Evolutionary conservation across 2,888 invertebrate genomes (phyloP), one percentile per base, ranked within the genome.

Genomic region (Hydriomena furcata): DNA sequence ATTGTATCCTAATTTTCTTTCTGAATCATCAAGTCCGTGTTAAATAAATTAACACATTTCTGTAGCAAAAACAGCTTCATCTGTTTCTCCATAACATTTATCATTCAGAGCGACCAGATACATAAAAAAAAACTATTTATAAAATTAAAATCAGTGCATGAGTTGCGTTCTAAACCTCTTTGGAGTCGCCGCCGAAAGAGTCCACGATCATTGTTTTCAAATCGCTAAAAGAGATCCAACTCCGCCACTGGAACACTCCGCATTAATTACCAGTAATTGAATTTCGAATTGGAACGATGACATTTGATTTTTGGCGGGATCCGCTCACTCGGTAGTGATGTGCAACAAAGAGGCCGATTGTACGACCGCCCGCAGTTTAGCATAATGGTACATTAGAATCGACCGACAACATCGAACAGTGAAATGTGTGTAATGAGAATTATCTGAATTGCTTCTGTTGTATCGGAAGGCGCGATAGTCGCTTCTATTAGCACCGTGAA

Each of bases 261-360:
- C 81, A 87, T 91, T 92, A 92, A 92, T 92, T 92, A 92, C 91
- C 86, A 76, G 84, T 91, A 91, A 92, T 92, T 92, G 91, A 92
- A 91, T 91, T 92, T 92, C 89, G 92, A 92, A 92, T 92, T 92
- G 92, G 92, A 85, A 91, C 86, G 91, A 92, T 92, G 92, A 92
- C 91, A 91, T 89, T 92, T 88, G 84, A 84, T 81, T 91, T 92
- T 92, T 91, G 78, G 83, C 87, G 85, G 82, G 80, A 79, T 73
- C 69, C 76, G 76, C 68, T 76, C 77, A 66, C 74, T 73, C 78
- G 69, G 79, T 82, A 89, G 89, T 87, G 88, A 87, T 84, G 85
- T 77, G 79, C 84, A 69, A 85, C 85, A 88, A 86, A 84, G 84
- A 79, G 69, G 71, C 79, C 82, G 82, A 82, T 77, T 75, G 76